phyloP scores from a whole-genome alignment of 2,113 vertebrate species.

The Thryonomys swinderianus region DNA sequence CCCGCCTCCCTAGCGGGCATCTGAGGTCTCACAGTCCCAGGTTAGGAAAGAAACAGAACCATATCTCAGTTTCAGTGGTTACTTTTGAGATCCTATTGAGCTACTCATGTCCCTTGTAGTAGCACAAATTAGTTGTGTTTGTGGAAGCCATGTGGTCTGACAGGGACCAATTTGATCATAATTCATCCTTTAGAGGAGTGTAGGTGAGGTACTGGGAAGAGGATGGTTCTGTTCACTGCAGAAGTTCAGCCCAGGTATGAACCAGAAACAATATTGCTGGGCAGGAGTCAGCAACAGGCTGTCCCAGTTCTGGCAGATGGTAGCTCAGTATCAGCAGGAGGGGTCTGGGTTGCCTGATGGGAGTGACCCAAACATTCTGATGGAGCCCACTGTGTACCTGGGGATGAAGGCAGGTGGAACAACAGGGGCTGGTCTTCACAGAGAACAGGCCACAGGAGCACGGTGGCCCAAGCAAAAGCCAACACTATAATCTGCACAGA shows the following conservation, averaged over 20 bases:
- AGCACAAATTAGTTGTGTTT: background rate
- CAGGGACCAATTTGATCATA: background rate
- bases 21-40: background rate
- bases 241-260: background rate
- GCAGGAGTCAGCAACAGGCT: background rate
- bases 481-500: background rate
- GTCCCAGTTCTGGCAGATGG: background rate
- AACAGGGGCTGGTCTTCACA: background rate
- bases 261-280: background rate
- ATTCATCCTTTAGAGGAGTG: background rate
- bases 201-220: background rate
- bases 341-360: background rate
- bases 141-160: background rate
- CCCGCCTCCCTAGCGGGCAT: background rate
- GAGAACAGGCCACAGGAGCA: background rate
- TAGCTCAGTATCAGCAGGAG: background rate
- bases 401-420: background rate
- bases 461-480: background rate
- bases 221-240: background rate
- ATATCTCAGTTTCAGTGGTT: background rate
- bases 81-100: background rate
- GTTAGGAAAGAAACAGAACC: background rate
- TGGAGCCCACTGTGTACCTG: background rate
- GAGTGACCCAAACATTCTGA: background rate
- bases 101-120: background rate